phyloP scores from a whole-genome alignment of 2,797 vertebrate species.

The Erethizon dorsatum region DNA sequence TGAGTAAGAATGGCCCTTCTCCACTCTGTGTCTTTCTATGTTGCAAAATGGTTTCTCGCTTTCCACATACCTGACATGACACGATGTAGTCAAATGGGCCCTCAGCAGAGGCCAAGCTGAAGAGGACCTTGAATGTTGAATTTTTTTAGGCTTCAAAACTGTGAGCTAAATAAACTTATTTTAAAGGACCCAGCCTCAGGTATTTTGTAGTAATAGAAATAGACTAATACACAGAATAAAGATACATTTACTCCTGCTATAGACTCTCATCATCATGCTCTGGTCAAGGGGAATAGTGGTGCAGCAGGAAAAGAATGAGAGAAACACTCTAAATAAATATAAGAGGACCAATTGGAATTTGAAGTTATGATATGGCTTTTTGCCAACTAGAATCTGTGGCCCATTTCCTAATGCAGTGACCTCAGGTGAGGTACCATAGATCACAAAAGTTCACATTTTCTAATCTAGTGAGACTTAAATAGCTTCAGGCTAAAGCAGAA shows the following conservation, averaged over 20 bases:
- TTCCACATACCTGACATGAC: neutral
- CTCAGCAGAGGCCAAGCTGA: neutral
- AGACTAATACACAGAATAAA: neutral
- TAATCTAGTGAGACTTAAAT: neutral
- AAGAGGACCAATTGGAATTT: neutral
- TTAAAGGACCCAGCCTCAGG: neutral
- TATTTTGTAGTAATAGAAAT: neutral
- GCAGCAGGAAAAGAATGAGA: neutral
- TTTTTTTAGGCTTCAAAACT: neutral
- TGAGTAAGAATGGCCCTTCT: neutral
- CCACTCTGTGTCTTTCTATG: neutral
- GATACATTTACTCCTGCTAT: neutral
- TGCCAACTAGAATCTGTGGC: neutral
- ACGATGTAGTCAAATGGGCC: neutral
- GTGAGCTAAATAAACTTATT: neutral
- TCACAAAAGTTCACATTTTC: neutral
- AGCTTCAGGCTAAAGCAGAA: neutral
- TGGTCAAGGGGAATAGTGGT: neutral
- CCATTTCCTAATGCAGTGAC: neutral
- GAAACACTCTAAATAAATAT: neutral
- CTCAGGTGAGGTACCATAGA: neutral
- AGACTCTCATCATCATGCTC: neutral
- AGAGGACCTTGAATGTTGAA: neutral
- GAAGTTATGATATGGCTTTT: constrained; percentile 41
- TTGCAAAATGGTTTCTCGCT: too few species aligned